phyloP scores from a whole-genome alignment of 2,113 vertebrate species.

The Cololabis saira region DNA sequence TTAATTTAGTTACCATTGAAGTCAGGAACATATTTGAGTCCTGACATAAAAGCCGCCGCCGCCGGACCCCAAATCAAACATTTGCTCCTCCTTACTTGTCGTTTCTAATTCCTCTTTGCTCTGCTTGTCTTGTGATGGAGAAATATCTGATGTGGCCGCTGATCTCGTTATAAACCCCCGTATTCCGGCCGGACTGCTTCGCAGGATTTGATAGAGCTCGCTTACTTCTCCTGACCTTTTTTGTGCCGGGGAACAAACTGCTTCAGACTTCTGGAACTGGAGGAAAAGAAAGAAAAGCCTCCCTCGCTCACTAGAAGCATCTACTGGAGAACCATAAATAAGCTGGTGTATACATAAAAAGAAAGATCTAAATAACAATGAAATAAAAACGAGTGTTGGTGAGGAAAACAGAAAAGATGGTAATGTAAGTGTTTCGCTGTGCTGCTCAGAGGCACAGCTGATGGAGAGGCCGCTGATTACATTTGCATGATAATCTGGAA shows the following conservation, averaged over 20 bases:
- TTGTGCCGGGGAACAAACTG: conserved; percentile 31
- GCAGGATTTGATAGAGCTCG: conserved; percentile 28
- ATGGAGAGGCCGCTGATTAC: conserved; percentile 26
- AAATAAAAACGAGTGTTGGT: conserved; percentile 10
- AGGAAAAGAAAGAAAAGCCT: not conserved
- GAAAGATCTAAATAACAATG: conserved; percentile 7
- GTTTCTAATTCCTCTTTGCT: not conserved
- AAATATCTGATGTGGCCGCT: not conserved
- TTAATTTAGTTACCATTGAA: conserved; percentile 14
- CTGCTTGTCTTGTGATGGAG: not conserved
- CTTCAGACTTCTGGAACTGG: conserved; percentile 8
- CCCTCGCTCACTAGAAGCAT: not conserved
- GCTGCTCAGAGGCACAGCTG: conserved; percentile 23
- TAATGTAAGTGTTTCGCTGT: conserved; percentile 17
- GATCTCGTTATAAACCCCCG: no score
- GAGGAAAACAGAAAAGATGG: not conserved
- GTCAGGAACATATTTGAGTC: conserved; percentile 13
- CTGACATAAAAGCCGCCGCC: conserved; percentile 1
- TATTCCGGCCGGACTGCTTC: conserved; percentile 14
- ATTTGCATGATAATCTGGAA: conserved; percentile 28
- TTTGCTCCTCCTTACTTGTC: conserved; percentile 20
- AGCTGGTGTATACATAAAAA: not conserved
- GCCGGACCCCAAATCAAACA: not conserved
- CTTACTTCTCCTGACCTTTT: conserved; percentile 35
- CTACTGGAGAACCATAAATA: conserved; percentile 11